These are phyloP conservation scores for Temnopleurus reevesii DNA, from an alignment of 53 echinoderm and acorn worm genomes.

Conservation along the genomic window DNA sequence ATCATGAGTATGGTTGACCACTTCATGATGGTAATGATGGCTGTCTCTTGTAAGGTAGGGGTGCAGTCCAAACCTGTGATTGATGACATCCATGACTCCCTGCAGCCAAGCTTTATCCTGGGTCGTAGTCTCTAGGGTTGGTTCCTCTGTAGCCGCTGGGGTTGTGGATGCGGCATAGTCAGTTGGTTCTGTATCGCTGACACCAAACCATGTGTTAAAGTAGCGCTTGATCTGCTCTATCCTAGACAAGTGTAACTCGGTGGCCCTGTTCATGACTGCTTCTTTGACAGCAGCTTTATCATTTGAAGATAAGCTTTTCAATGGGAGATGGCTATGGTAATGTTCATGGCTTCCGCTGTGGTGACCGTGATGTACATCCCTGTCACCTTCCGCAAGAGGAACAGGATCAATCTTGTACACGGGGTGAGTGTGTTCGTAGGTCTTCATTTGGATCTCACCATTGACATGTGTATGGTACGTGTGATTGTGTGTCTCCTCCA, in stretches of 20 bases:
- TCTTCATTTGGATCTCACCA: neutral
- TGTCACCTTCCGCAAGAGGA: neutral
- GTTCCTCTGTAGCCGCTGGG: neutral
- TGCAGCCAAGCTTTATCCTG: neutral
- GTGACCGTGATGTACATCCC: neutral
- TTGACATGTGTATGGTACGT: slow-evolving; percentile 26
- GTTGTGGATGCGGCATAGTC: neutral
- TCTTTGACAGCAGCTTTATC: neutral
- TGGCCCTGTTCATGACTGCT: neutral
- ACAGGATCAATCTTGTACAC: slow-evolving; percentile 43
- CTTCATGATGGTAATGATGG: slow-evolving; percentile 15
- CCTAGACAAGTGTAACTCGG: neutral
- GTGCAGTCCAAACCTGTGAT: slow-evolving; percentile 16
- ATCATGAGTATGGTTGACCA: slow-evolving; percentile 27
- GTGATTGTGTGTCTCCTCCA: slow-evolving; percentile 37
- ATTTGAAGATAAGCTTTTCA: neutral
- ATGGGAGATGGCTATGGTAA: neutral
- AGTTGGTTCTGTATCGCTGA: neutral
- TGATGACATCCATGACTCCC: neutral
- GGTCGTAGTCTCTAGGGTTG: neutral
- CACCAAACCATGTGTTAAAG: neutral
- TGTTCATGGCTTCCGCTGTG: slow-evolving; percentile 33
- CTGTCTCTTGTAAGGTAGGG: neutral
- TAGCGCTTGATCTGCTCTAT: neutral
- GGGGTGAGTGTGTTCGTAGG: slow-evolving; percentile 37